These are phyloP conservation scores for Takifugu bimaculatus DNA, from an alignment of 2,113 vertebrate genomes.

Conservation along the genomic window DNA sequence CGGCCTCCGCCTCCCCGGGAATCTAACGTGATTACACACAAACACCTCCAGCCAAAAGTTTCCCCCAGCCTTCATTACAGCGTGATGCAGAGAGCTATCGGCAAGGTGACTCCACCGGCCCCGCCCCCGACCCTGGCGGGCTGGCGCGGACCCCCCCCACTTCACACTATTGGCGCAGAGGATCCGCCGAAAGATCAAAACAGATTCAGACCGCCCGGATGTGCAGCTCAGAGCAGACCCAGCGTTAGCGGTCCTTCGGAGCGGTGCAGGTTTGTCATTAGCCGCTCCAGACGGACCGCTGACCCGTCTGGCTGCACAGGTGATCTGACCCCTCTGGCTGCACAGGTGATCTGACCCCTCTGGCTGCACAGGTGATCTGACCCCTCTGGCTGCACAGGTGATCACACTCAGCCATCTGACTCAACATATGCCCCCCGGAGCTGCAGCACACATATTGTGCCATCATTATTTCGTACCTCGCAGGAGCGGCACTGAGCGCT, in stretches of 20 bases:
- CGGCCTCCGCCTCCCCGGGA: constrained; percentile 36
- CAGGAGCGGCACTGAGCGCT: constrained; percentile 33
- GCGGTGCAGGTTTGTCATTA: constrained; percentile 66
- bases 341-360: constrained; percentile 14
- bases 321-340: constrained; percentile 29
- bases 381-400: constrained; percentile 63
- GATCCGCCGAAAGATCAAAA: constrained; percentile 35
- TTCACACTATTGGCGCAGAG: constrained; percentile 48
- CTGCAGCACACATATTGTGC: constrained; percentile 53
- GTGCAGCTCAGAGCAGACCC: constrained; percentile 39
- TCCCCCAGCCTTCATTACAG: constrained; percentile 65
- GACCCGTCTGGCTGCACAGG: constrained; percentile 30
- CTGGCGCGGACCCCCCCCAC: neutral
- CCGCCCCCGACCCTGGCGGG: constrained; percentile 21
- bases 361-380: constrained; percentile 62
- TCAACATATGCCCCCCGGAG: constrained; percentile 60
- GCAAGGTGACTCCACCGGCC: constrained; percentile 69
- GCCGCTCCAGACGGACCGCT: constrained; percentile 52
- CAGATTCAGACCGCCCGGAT: constrained; percentile 46
- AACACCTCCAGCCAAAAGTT: constrained; percentile 63
- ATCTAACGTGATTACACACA: constrained; percentile 50
- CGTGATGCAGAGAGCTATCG: constrained; percentile 42
- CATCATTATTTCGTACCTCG: constrained; percentile 67
- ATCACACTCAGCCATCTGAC: constrained; percentile 48
- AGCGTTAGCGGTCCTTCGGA: constrained; percentile 55